Base-by-base conservation (phyloP, 1,140 invertebrate genomes). In the Ceratitis capitata region DNA sequence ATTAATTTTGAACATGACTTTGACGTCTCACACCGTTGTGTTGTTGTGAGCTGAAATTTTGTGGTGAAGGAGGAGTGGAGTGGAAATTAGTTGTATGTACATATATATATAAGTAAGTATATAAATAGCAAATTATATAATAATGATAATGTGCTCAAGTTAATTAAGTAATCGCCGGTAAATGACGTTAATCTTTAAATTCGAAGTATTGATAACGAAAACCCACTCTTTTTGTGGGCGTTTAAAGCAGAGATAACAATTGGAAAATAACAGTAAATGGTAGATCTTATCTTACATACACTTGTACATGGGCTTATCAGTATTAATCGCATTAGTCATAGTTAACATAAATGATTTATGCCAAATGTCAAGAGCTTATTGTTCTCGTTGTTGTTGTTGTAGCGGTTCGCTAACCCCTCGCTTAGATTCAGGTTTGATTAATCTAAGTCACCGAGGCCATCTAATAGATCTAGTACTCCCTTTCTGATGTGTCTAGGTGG, bases 1-100 rank as follows among this genome's bases (percentile, higher is more conserved):
- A 83, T 83, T 83, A 51, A 83, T 83, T 16, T 83, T 83, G 42
- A 83, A 83, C 82, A 83, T 83, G 39, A 3, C 69, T n/a, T 23
- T 4, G 7, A 35, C n/a, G 7, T 39, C 16, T 78, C 32, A 78
- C 42, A 35, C 10, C 42, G 35, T 5, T 12, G 14, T 39, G 14
- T 16, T 29, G 56, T 74, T 3, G 35, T 0, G 35, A 78, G 26
- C 69, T 47, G 23, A 23, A 78, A 74, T 64, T 64, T n/a, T n/a
- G n/a, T n/a, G n/a, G n/a, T 19, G 53, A 61, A 26, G 29, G 6
- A 26, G 56, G 26, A 45, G 23, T 23, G 9, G n/a, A n/a, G 12
- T 9, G 2, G 1, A 23, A 42, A 23, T 45, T 78, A 45, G 39
- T 42, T n/a, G 23, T 45, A 45, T 1, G 6, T n/a, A n/a, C 5